Evolutionary conservation across 1,140 invertebrate genomes (phyloP), one percentile per base, ranked within the genome.

Genomic region (Kradibia gibbosae): DNA sequence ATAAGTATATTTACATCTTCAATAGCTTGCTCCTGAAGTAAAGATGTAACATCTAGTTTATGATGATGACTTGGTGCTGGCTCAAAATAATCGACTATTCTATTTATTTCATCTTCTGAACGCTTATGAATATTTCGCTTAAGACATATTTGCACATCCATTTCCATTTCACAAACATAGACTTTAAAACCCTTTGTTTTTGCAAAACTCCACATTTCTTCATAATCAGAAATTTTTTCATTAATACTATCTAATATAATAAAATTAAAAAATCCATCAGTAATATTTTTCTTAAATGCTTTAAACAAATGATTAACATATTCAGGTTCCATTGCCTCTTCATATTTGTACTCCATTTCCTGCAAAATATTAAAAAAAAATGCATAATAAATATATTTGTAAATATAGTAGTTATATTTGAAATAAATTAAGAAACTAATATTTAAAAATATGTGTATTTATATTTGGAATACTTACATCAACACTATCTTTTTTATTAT

Each of bases 311-410:
- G 98, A 45, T 92, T 92, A 82, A 95, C 88, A 86, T 99, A 99
- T 36, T 93, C 93, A 67, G 94, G 93, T 89, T 99, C 98, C 93
- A 96, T 94, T 42, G 93, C 93, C 78, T 94, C 93, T 85, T 99
- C 98, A 91, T 96, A 99, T 88, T 98, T 97, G 89, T 98, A 99
- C 74, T 97, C 94, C 92, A 98, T 94, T 83, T 96, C 95, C 96
- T 96, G 13, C 65, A 70, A 80, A 34, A 53, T 3, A 5, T 28
- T 25, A 62, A n/a, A 62, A 4, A 62, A 8, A 62, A 7, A 5
- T 62, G 28, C 31, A 62, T 10, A 28, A 28, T 28, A 7, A 62
- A 28, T 28, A 62, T 62, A 31, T 28, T 28, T 34, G 15, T 67
- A 65, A 65, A 34, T 65, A 48, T 48, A 48, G 50, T 53, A 53